Evolutionary conservation across 2,797 vertebrate genomes (phyloP).

Genomic region (Danionella dracula): DNA sequence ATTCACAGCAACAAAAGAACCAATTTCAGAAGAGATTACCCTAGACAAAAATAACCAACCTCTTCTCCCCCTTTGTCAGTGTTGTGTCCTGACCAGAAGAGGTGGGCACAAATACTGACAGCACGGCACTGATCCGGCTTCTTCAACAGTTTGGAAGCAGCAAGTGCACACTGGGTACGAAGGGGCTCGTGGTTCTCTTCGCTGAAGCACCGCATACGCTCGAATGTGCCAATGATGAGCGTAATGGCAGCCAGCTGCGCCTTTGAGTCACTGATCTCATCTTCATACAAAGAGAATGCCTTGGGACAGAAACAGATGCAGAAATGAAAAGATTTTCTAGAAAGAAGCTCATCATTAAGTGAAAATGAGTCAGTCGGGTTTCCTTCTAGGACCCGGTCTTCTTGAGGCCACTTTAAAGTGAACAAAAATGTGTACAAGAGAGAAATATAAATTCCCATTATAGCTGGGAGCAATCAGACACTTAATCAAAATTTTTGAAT

Average conservation of each 20-base stretch:
- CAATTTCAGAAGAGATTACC: not conserved
- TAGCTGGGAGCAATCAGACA: not conserved
- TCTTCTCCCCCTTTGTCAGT: conserved; percentile 93
- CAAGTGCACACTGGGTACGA: conserved; percentile 92
- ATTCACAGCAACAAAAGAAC: not conserved
- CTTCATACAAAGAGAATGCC: conserved; percentile 97
- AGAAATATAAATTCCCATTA: not conserved
- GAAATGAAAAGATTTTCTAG: not conserved
- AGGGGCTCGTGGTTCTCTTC: conserved; percentile 97
- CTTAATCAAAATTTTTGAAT: conserved; percentile 20
- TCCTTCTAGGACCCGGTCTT: not conserved
- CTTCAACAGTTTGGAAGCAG: conserved; percentile 94
- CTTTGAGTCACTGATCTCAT: conserved; percentile 98
- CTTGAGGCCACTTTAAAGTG: not conserved
- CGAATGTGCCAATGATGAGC: conserved; percentile 95
- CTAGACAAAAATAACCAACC: conserved; percentile 58
- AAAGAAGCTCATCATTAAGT: no score
- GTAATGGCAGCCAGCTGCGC: conserved; percentile 97
- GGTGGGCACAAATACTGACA: conserved; percentile 93
- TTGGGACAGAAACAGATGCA: conserved; percentile 44
- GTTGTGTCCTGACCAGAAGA: conserved; percentile 96
- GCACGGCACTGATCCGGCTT: conserved; percentile 96
- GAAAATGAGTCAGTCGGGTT: no score
- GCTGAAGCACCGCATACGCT: conserved; percentile 95
- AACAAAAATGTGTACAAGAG: not conserved